A percentile compares a stretch with the other conserved stretches of the same genome.
Evolutionary conservation across 2,113 vertebrate genomes (phyloP).

Genomic region (Pipa parva): DNA sequence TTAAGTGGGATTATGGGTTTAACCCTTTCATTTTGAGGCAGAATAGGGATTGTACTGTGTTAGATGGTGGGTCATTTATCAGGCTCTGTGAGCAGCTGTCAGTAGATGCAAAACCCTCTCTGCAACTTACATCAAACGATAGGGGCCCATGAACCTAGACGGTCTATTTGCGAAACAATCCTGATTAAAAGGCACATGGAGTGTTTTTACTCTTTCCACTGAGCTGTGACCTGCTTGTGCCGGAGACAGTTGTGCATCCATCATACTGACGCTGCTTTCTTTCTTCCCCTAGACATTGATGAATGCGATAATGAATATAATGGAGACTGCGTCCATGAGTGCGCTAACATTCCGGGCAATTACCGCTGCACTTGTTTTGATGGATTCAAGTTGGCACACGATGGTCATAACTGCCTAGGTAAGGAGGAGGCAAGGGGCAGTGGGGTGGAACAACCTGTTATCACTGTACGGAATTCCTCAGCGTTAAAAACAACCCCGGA

Average conservation of each 20-base stretch:
- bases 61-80: neutral
- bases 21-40: neutral
- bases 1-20: neutral
- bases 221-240: slow-evolving; percentile 35
- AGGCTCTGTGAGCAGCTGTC: neutral
- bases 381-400: slow-evolving; percentile 90
- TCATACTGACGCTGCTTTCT: slow-evolving; percentile 55
- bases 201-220: slow-evolving; percentile 15
- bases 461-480: too few relatives aligned
- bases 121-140: slow-evolving; percentile 10
- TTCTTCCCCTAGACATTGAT: slow-evolving; percentile 79
- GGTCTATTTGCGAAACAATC: slow-evolving; percentile 40
- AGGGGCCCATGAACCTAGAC: slow-evolving; percentile 25
- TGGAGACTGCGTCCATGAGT: slow-evolving; percentile 94
- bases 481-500: too few relatives aligned
- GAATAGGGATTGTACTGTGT: neutral
- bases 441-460: too few relatives aligned
- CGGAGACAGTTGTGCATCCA: slow-evolving; percentile 41
- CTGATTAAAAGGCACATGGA: slow-evolving; percentile 20
- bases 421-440: slow-evolving; percentile 61
- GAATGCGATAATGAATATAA: slow-evolving; percentile 90
- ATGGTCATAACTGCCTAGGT: slow-evolving; percentile 98
- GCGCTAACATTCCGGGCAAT: slow-evolving; percentile 94
- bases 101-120: neutral
- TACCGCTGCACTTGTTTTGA: slow-evolving; percentile 95